phyloP scores from a whole-genome alignment of 1,140 invertebrate species.

The Alviniconcha marisindica region DNA sequence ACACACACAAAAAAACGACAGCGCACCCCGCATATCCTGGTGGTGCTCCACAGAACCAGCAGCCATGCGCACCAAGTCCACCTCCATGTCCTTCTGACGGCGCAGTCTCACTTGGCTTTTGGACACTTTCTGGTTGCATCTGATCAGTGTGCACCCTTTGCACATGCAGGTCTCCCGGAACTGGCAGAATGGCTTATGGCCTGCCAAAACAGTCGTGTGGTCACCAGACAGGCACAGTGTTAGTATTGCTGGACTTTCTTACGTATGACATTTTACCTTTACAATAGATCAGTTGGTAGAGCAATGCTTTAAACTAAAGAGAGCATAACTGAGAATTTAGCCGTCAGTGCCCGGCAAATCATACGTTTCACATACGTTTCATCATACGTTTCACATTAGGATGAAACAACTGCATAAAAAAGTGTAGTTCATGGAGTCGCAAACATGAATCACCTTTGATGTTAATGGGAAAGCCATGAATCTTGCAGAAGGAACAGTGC shows the following conservation, averaged over 20 bases:
- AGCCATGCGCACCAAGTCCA: not conserved
- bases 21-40: no score
- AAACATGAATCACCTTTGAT: slow-evolving; percentile 22
- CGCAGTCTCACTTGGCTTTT: slow-evolving; percentile 33
- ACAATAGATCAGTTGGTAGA: not conserved
- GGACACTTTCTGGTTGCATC: slow-evolving; percentile 26
- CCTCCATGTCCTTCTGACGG: slow-evolving; percentile 36
- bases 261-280: no score
- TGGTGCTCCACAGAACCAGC: no score
- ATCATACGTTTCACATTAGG: not conserved
- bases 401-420: not conserved
- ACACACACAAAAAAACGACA: no score
- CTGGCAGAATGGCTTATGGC: slow-evolving; percentile 29
- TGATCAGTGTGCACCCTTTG: slow-evolving; percentile 27
- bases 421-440: not conserved
- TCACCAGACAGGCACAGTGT: no score
- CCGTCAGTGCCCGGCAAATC: no score
- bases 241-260: no score
- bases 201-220: not conserved
- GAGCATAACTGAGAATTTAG: no score
- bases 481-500: slow-evolving; percentile 32
- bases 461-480: slow-evolving; percentile 23
- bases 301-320: not conserved
- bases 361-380: no score
- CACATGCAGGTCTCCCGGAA: slow-evolving; percentile 27